Percentiles rank a stretch among this genome's conserved stretches.
Evolutionary conservation across 2,113 vertebrate species (phyloP).

Genomic region (Tenrec ecaudatus): DNA sequence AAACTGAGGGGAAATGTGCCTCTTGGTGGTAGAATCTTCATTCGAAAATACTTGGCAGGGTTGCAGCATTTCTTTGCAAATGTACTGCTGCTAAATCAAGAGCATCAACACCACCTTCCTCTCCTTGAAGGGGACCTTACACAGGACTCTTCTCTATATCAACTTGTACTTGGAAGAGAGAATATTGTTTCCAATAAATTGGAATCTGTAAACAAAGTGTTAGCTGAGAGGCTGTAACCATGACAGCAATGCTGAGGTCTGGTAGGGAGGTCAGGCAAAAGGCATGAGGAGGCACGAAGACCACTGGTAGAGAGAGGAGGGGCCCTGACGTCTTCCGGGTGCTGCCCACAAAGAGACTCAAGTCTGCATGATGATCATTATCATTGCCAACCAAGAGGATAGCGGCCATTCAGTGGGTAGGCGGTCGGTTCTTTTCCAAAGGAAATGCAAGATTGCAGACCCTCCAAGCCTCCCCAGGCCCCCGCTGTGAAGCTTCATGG

Average conservation of each 20-base stretch:
- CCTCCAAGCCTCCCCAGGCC: rapidly evolving
- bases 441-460: not conserved
- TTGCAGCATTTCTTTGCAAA: not conserved
- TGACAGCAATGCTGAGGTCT: not conserved
- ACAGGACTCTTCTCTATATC: not conserved
- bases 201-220: not conserved
- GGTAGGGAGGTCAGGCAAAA: not conserved
- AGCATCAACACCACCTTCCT: not conserved
- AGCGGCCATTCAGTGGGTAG: not conserved
- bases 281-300: too few relatives aligned
- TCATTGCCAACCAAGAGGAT: too few relatives aligned
- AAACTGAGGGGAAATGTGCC: not conserved
- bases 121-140: not conserved
- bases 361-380: not conserved
- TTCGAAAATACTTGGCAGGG: not conserved
- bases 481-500: rapidly evolving
- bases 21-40: not conserved
- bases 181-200: not conserved
- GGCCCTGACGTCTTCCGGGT: not conserved
- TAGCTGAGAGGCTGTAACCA: not conserved
- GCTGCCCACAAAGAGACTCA: rapidly evolving
- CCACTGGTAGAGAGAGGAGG: not conserved
- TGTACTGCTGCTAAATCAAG: not conserved
- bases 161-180: not conserved
- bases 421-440: not conserved